Percentiles rank a stretch among this genome's conserved stretches.
These are phyloP conservation scores for Euborellia annulipes DNA, from an alignment of 1,140 invertebrate genomes.

Conservation along the genomic window DNA sequence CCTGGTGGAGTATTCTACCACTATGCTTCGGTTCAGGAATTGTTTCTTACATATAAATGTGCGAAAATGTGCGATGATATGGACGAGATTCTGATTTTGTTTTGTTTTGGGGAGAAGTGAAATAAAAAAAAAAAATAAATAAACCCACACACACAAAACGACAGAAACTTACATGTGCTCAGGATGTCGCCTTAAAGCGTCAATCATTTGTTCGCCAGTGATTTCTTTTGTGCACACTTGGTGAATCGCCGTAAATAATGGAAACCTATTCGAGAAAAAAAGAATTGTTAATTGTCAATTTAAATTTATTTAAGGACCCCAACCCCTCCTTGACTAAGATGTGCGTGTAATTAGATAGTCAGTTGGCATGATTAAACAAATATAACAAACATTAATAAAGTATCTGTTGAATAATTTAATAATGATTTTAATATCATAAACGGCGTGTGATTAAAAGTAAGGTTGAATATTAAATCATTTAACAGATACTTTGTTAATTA, in stretches of 20 bases:
- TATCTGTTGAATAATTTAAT: neutral
- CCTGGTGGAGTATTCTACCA: no score
- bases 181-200: slow-evolving; percentile 87
- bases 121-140: no score
- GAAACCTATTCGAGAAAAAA: slow-evolving; percentile 53
- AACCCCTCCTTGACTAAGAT: neutral
- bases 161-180: slow-evolving; percentile 96
- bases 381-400: neutral
- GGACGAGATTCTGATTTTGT: no score
- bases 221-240: slow-evolving; percentile 77
- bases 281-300: neutral
- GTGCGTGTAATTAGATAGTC: neutral
- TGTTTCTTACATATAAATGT: no score
- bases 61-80: no score
- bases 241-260: slow-evolving; percentile 87
- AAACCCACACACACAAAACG: no score
- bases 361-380: neutral
- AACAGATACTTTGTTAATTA: no score
- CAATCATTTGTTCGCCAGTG: slow-evolving; percentile 64
- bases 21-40: no score
- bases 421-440: neutral
- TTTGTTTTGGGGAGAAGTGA: no score
- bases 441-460: neutral
- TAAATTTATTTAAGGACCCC: neutral
- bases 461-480: neutral